Base-by-base conservation (phyloP, 2,797 vertebrate genomes). In the Pipistrellus kuhlii region DNA sequence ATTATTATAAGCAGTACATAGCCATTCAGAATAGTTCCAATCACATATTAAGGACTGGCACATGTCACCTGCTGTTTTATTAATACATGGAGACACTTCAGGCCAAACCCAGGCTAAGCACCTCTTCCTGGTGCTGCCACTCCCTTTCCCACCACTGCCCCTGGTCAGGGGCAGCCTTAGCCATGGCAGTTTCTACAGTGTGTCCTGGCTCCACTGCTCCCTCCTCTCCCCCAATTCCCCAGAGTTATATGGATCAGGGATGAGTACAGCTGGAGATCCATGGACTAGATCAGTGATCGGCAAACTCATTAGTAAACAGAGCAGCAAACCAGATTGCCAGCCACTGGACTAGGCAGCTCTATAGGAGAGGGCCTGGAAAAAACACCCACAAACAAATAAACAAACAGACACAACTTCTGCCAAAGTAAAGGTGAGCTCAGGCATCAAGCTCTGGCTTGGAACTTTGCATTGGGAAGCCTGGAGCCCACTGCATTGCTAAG, bases 171-270 rank as follows among this genome's bases (percentile, higher is more conserved):
- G 8, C 17, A 78, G 25, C 25, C 57, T 55, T n/a, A 72, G 23
- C n/a, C 30, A 25, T 7, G 10, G 25, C 30, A 30, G 57, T 51
- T 44, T 66, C 48, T 35, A n/a, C 4, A 15, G 9, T 44, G 3
- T 15, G 3, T 57, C 35, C 20, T 32, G 41, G 17, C 11, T 69
- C n/a, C 4, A 32, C 51, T 8, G 15, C 18, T 27, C 4, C 5
- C 48, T 11, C 15, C 2, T 14, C n/a, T 8, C 13, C 18, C 44
- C 11, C 27, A 5, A n/a, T 2, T 2, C 6, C 1, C 20, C 69
- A 57, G n/a, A 66, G 41, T 12, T 62, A 17, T 35, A 51, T 75
- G 53, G 46, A n/a, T 8, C 8, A 68, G 35, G 14, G n/a, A 64
- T 48, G 20, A 44, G 10, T 38, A 23, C 3, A 27, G 14, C 6